Conservation (phyloP, 1,140 invertebrate species). For the Plectrocnemia conspersa region DNA sequence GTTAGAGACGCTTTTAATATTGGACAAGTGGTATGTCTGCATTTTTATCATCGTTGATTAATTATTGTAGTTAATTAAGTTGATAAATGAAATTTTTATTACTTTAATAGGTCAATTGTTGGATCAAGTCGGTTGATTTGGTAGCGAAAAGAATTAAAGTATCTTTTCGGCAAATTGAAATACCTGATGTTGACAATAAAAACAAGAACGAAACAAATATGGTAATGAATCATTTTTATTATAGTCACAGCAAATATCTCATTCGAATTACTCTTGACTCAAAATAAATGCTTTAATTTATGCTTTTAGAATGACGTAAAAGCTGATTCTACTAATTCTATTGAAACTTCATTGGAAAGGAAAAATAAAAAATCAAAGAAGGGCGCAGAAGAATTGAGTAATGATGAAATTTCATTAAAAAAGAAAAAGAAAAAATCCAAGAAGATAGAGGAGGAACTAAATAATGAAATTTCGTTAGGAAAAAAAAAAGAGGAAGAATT, state of each 20-base stretch:
- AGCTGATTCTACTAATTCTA: background rate
- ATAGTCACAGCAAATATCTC: no score
- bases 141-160: slow-evolving; percentile 44
- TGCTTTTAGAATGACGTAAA: background rate
- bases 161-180: slow-evolving; percentile 35
- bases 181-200: slow-evolving; percentile 26
- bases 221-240: background rate
- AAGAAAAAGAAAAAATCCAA: background rate
- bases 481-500: background rate
- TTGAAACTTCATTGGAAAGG: background rate
- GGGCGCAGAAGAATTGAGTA: background rate
- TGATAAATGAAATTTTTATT: background rate
- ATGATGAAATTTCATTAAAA: slow-evolving; percentile 2
- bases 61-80: background rate
- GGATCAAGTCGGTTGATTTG: slow-evolving; percentile 43
- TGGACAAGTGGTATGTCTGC: slow-evolving; percentile 58
- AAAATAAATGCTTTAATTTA: no score
- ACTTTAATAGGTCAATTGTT: slow-evolving; percentile 44
- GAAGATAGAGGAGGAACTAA: background rate
- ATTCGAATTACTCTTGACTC: no score
- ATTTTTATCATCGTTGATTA: slow-evolving; percentile 10
- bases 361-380: slow-evolving; percentile 1
- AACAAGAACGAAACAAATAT: slow-evolving; percentile 6
- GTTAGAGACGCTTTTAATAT: slow-evolving; percentile 51
- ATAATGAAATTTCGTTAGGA: background rate